Percentiles rank a stretch among this genome's conserved stretches.
Evolutionary conservation across 23 tunicate species (phyloP).

Genomic region (Botrylloides violaceus): DNA sequence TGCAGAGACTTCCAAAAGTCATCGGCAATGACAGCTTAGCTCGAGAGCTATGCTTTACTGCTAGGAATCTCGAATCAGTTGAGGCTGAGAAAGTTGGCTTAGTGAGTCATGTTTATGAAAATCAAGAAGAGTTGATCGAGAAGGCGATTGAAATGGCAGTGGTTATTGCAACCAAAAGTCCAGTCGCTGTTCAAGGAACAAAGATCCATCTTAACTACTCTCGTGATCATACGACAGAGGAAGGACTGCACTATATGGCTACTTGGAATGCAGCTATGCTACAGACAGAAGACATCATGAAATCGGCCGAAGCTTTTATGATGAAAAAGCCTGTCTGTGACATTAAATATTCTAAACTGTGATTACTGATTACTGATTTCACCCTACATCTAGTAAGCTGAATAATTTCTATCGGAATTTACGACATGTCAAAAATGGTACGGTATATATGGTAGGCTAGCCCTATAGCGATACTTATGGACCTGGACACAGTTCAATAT

Average conservation of each 20-base stretch:
- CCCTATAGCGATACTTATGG: no score
- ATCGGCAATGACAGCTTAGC: conserved; percentile 83
- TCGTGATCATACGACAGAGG: conserved; percentile 62
- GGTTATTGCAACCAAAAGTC: conserved; percentile 77
- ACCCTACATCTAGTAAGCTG: no score
- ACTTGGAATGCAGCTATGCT: conserved; percentile 93
- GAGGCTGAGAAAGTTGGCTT: conserved; percentile 79
- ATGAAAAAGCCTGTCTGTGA: conserved; percentile 74
- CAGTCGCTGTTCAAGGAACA: conserved; percentile 93
- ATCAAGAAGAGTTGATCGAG: conserved; percentile 60
- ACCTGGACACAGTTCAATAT: no score
- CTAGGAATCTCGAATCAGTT: conserved; percentile 46
- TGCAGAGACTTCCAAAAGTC: conserved; percentile 82
- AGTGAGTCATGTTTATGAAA: conserved; percentile 62
- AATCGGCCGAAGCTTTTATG: conserved; percentile 92
- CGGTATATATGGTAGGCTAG: no score
- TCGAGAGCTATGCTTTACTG: conserved; percentile 79
- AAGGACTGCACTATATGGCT: conserved; percentile 52
- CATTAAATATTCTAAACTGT: conserved; percentile 71
- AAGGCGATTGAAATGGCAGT: conserved; percentile 59
- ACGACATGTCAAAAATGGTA: no score
- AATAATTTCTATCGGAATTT: no score
- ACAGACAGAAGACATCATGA: conserved; percentile 95
- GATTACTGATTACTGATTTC: no score
- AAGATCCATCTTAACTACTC: conserved; percentile 79